Evolutionary conservation across 2,888 invertebrate genomes (phyloP).

Genomic region (Diplolepis rosae): DNA sequence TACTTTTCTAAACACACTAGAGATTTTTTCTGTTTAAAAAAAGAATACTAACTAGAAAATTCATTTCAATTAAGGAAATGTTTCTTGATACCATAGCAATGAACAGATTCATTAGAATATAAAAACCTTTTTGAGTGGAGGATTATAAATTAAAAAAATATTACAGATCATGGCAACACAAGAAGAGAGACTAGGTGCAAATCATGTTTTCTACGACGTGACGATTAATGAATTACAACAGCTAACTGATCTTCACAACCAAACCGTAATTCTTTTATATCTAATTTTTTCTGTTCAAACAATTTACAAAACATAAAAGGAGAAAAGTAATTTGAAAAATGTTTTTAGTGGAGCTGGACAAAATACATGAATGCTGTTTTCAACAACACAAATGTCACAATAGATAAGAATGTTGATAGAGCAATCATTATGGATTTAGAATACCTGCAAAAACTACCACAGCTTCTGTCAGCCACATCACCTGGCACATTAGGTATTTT

Average conservation of each 20-base stretch:
- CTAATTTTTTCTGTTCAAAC: background rate
- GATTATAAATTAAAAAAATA: too few relatives aligned
- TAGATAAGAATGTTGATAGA: slow-evolving; percentile 75
- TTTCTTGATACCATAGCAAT: too few relatives aligned
- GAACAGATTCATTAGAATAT: too few relatives aligned
- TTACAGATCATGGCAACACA: slow-evolving; percentile 80
- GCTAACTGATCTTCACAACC: slow-evolving; percentile 62
- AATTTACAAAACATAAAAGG: background rate
- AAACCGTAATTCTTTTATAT: slow-evolving; percentile 54
- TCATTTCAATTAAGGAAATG: too few relatives aligned
- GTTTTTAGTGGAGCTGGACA: slow-evolving; percentile 80
- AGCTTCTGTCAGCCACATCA: slow-evolving; percentile 76
- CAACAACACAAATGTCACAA: slow-evolving; percentile 76
- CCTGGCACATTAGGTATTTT: slow-evolving; percentile 77
- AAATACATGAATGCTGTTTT: slow-evolving; percentile 78
- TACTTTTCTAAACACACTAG: too few relatives aligned
- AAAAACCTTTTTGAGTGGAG: too few relatives aligned
- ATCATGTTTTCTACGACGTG: slow-evolving; percentile 80
- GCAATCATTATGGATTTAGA: slow-evolving; percentile 81
- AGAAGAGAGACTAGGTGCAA: slow-evolving; percentile 78
- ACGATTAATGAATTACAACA: slow-evolving; percentile 75
- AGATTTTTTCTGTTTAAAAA: too few relatives aligned
- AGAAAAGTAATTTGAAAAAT: slow-evolving; percentile 1
- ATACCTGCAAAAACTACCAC: slow-evolving; percentile 79
- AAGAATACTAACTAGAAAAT: too few relatives aligned